These are phyloP conservation scores for Heterodera carotae DNA, from an alignment of 1,140 invertebrate species.

Conservation along the genomic window DNA sequence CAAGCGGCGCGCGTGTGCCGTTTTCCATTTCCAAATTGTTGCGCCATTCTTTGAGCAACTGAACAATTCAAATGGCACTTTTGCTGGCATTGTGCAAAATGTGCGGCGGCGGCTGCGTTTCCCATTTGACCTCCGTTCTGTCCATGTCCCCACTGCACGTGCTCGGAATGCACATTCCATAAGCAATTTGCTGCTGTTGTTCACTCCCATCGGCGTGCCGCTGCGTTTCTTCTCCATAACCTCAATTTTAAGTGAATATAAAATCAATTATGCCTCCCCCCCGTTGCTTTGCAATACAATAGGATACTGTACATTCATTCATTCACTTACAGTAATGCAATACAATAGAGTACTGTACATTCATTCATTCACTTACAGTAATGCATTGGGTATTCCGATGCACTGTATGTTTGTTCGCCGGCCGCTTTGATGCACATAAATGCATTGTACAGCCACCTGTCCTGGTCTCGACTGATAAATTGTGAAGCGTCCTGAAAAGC, in stretches of 20 bases:
- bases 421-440: constrained; percentile 64
- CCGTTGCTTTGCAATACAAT: constrained; percentile 49
- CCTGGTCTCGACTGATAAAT: constrained; percentile 58
- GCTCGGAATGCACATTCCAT: constrained; percentile 61
- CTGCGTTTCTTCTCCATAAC: background rate
- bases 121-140: constrained; percentile 39
- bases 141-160: constrained; percentile 58
- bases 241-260: background rate
- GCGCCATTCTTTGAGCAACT: constrained; percentile 61
- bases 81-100: constrained; percentile 4
- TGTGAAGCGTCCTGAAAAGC: constrained; percentile 29
- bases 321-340: background rate
- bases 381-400: constrained; percentile 62
- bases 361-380: constrained; percentile 50
- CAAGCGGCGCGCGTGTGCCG: background rate
- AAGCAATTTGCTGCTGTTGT: constrained; percentile 40
- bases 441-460: constrained; percentile 62
- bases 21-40: background rate
- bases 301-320: background rate
- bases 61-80: constrained; percentile 30
- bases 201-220: background rate
- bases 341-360: too few relatives aligned
- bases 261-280: too few relatives aligned
- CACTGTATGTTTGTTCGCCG: constrained; percentile 60
- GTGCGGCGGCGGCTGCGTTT: too few relatives aligned